Evolutionary conservation across 2,113 vertebrate species (phyloP).

Genomic region (Zeus faber): DNA sequence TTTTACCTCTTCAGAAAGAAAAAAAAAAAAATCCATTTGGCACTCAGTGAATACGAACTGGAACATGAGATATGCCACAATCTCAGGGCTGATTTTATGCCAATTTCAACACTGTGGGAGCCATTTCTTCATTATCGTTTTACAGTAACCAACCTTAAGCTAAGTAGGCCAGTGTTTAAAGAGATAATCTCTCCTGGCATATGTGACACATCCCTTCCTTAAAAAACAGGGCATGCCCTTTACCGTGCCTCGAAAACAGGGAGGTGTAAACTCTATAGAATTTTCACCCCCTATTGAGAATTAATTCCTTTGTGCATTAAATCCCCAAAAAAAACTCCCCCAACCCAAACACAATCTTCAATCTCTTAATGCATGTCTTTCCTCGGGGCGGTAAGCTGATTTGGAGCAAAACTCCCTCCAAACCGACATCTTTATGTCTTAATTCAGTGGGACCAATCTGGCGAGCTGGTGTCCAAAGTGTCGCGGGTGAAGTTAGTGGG

Average conservation of each 20-base stretch:
- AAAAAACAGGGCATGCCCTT: constrained; percentile 43
- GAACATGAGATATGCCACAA: constrained; percentile 24
- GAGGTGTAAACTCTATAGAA: constrained; percentile 54
- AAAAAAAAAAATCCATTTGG: constrained; percentile 36
- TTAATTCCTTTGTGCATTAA: constrained; percentile 49
- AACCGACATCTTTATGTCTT: constrained; percentile 43
- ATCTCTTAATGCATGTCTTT: constrained; percentile 36
- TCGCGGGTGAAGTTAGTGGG: not conserved
- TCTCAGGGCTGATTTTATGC: constrained; percentile 35
- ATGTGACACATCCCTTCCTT: constrained; percentile 48
- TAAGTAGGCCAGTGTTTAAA: constrained; percentile 44
- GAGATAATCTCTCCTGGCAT: constrained; percentile 54
- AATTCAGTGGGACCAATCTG: constrained; percentile 30
- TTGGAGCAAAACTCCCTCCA: constrained; percentile 36
- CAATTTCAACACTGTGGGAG: constrained; percentile 39
- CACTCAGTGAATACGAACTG: constrained; percentile 22
- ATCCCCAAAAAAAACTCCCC: constrained; percentile 41
- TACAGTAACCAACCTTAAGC: constrained; percentile 21
- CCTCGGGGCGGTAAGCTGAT: constrained; percentile 42
- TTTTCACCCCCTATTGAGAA: constrained; percentile 37
- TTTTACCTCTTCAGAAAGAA: constrained; percentile 25
- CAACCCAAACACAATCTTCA: constrained; percentile 23
- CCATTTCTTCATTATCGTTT: constrained; percentile 37
- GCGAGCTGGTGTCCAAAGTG: constrained; percentile 1
- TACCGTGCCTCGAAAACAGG: constrained; percentile 37